These are phyloP conservation scores for Macaria liturata DNA, from an alignment of 2,888 invertebrate species.

Conservation along the genomic window DNA sequence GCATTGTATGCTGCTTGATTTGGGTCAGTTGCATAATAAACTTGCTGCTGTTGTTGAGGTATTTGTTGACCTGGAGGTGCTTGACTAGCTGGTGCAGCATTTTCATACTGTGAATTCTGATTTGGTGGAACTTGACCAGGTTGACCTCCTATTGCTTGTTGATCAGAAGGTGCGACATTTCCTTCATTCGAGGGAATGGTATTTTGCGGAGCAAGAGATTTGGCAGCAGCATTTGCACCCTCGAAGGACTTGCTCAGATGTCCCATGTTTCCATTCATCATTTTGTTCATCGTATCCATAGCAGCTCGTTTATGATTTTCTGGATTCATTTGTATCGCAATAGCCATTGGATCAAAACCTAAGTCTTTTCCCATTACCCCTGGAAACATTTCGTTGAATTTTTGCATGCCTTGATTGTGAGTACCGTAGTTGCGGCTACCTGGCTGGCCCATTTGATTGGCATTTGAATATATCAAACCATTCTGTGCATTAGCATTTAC, in stretches of 20 bases:
- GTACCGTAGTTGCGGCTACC: conserved; percentile 44
- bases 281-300: conserved; percentile 58
- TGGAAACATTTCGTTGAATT: conserved; percentile 74
- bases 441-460: conserved; percentile 33
- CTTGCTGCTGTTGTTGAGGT: conserved; percentile 18
- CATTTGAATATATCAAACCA: conserved; percentile 7
- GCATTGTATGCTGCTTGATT: conserved; percentile 46
- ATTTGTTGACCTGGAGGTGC: conserved; percentile 1
- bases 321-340: conserved; percentile 78
- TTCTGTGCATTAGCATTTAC: conserved; percentile 34
- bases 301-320: conserved; percentile 64
- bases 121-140: conserved; percentile 5
- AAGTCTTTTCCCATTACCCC: conserved; percentile 62
- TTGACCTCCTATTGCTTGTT: conserved; percentile 9
- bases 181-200: conserved; percentile 23
- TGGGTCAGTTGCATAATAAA: conserved; percentile 11
- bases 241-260: conserved; percentile 37
- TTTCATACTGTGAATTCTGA: conserved; percentile 18
- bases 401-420: conserved; percentile 59
- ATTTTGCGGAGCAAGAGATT: conserved; percentile 23
- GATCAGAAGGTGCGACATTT: conserved; percentile 9
- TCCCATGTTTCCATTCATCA: conserved; percentile 50
- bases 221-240: conserved; percentile 39
- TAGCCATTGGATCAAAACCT: conserved; percentile 74
- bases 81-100: neutral